Evolutionary conservation across 35 echinoderm and acorn worm species (phyloP).

Genomic region (Antedon bifida): DNA sequence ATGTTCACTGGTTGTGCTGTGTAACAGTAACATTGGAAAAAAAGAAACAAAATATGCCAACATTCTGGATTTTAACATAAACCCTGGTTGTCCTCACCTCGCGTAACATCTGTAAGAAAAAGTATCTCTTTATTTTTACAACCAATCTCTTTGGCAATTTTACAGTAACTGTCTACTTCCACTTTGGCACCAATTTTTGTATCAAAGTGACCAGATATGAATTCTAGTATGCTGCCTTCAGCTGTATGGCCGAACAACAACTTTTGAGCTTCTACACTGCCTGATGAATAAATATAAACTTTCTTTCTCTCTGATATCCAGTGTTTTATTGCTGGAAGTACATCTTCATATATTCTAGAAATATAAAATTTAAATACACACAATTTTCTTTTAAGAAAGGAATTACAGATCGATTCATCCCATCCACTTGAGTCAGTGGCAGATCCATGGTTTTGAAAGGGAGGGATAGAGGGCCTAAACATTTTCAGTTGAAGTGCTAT

Average conservation of each 20-base stretch:
- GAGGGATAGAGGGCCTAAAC: too few relatives aligned
- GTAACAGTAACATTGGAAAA: too few relatives aligned
- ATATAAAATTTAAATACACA: conserved; percentile 6
- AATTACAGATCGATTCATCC: neutral
- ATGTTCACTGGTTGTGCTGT: too few relatives aligned
- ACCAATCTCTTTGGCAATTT: conserved; percentile 36
- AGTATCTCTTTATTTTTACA: conserved; percentile 33
- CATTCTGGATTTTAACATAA: too few relatives aligned
- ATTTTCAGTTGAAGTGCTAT: too few relatives aligned
- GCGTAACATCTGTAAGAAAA: conserved; percentile 44
- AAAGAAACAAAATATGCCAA: too few relatives aligned
- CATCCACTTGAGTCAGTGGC: neutral
- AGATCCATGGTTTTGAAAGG: too few relatives aligned
- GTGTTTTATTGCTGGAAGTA: conserved; percentile 34
- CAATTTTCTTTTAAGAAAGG: neutral
- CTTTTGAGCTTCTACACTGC: conserved; percentile 67
- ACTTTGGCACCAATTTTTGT: conserved; percentile 66
- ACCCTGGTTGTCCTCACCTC: conserved; percentile 5
- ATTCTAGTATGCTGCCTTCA: conserved; percentile 43
- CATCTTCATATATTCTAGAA: conserved; percentile 57
- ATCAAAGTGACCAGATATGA: conserved; percentile 61
- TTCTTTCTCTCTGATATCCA: conserved; percentile 30
- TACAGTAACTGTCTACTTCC: conserved; percentile 45
- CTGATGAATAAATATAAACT: conserved; percentile 74
- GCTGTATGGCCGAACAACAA: conserved; percentile 57